Evolutionary conservation across 2,888 invertebrate genomes (phyloP), one percentile per base, ranked within the genome.

Genomic region (Itoplectis maculator): DNA sequence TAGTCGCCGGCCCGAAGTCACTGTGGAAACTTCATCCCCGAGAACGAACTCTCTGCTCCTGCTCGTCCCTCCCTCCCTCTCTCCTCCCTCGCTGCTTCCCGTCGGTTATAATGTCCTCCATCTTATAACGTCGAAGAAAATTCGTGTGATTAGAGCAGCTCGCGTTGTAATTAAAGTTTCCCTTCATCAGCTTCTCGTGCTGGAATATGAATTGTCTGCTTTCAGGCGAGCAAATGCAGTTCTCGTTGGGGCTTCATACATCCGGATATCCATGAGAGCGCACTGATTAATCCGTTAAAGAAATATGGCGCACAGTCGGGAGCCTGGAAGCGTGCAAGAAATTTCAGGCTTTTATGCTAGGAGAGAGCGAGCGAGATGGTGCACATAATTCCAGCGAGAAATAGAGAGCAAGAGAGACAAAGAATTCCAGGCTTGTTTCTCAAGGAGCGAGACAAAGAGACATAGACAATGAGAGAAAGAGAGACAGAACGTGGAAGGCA

Each of bases 111-210:
- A 84, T 83, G 80, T 79, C 83, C 76, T 79, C 65, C 79, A 56
- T 65, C 61, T 75, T 59, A 63, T 73, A 63, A 73, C 70, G 29
- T 47, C 56, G 56, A 59, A 63, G 75, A 75, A 84, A 83, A 84
- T 84, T 85, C 63, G 79, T 69, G 56, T 66, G 83, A 83, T 81
- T 83, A 75, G 78, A 78, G 66, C 79, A 75, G 51, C 78, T 82
- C 77, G 74, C 29, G 29, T 49, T 40, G 47, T 78, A 66, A 81
- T 77, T 68, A 82, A 78, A 78, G 29, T 78, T 70, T 74, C 40
- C 49, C 63, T 69, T 78, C 56, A 56, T 68, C 66, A 45, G 20
- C 56, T 5, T 3, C 29, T 69, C 54, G 42, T 29, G 45, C 56
- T 8, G 23, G 15, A 66, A 73, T 47, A 49, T 73, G 40, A 73